Base-by-base conservation (phyloP, 2,888 invertebrate species). In the Octonoba sinensis region DNA sequence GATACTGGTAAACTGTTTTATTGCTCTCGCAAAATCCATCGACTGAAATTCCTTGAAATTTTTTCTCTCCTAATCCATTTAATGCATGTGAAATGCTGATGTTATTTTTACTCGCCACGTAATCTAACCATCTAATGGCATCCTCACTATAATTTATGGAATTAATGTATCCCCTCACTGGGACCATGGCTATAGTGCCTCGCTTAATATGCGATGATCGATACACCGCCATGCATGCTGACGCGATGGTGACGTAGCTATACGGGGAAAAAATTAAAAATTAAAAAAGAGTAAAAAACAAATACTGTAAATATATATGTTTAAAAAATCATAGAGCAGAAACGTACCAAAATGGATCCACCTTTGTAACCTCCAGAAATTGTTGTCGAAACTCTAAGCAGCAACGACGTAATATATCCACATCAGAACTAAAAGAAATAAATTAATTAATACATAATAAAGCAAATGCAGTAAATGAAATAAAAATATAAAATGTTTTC, bases 71-170 rank as follows among this genome's bases (percentile, higher is more conserved):
- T 0, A 15, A 12, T 1, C 66, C 47, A 44, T 66, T 47, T 6
- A 59, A 11, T 0, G 74, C 74, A 46, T 74, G 66, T 0, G 15
- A 46, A 18, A 73, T 73, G 1, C 0, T 0, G 3, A 65, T 36
- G 1, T 44, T 54, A 18, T 73, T 56, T 44, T 11, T 18, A 4
- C 18, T 13, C 3, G 64, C 15, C 22, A 56, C 44, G 36, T 44
- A 73, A 27, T 73, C 73, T n/a, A 73, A 16, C 73, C 73, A 64
- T 11, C 65, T 51, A 15, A 73, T 73, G 8, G 62, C 18, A 15
- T 65, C 73, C 0, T 11, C 15, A 20, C 73, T 73, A 24, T 22
- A 65, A 20, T 65, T 73, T 0, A 15, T 51, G 0, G 20, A 20
- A 8, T 54, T 36, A 0, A 65, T 16, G 20, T 73, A 73, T 1